Percentiles rank a stretch among this genome's conserved stretches.
These are phyloP conservation scores for Denticeps clupeoides DNA, from an alignment of 2,797 vertebrate genomes.

Conservation along the genomic window DNA sequence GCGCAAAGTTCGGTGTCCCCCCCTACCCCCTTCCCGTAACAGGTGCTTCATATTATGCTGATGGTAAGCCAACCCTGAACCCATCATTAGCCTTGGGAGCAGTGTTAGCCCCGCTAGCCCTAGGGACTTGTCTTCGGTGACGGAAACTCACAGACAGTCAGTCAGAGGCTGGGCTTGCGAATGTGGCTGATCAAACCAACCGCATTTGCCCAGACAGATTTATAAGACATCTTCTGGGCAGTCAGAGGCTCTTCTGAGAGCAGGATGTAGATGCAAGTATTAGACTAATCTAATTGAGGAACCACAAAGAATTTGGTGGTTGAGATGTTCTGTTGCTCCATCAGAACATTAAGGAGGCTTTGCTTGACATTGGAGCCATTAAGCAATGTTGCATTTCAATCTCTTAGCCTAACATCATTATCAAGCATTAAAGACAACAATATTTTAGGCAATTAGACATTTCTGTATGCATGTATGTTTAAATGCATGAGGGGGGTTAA, in stretches of 20 bases:
- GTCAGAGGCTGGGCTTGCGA: constrained; percentile 30
- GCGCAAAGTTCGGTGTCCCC: constrained; percentile 21
- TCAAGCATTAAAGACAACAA: too few relatives aligned
- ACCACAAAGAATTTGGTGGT: too few relatives aligned
- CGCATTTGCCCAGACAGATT: constrained; percentile 36
- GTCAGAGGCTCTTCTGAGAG: not conserved
- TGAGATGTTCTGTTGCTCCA: too few relatives aligned
- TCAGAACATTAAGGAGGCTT: too few relatives aligned
- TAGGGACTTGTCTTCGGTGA: constrained; percentile 28
- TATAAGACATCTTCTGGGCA: constrained; percentile 18
- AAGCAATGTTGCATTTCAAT: too few relatives aligned
- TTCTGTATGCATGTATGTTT: too few relatives aligned
- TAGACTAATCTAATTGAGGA: too few relatives aligned
- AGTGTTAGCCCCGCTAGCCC: constrained; percentile 29
- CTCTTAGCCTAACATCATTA: too few relatives aligned
- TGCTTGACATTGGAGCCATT: too few relatives aligned
- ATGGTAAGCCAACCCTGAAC: constrained; percentile 51
- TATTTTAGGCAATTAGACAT: too few relatives aligned
- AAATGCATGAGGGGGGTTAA: too few relatives aligned
- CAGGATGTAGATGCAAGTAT: too few relatives aligned
- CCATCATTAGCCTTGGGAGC: constrained; percentile 47
- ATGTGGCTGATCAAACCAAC: constrained; percentile 45
- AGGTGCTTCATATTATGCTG: constrained; percentile 63
- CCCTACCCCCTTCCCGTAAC: constrained; percentile 22
- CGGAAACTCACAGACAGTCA: constrained; percentile 38